phyloP scores from a whole-genome alignment of 2,113 vertebrate genomes.

The Lampris megalopsis region DNA sequence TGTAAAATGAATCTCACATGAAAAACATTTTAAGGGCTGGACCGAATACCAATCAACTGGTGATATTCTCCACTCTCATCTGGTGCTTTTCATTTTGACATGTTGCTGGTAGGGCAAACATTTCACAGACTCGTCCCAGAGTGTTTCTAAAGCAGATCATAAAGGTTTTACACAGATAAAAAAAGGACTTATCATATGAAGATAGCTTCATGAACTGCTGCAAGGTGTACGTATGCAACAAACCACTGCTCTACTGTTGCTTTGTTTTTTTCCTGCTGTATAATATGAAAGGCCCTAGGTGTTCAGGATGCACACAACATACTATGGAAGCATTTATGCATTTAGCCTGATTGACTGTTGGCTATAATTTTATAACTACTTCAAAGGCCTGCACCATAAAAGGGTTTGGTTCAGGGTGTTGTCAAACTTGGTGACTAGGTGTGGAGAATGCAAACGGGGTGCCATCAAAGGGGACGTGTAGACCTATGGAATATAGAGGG shows the following conservation, averaged over 20 bases:
- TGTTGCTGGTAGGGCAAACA: slow-evolving; percentile 4
- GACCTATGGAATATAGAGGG: not conserved
- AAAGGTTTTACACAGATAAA: not conserved
- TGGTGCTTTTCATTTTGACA: slow-evolving; percentile 12
- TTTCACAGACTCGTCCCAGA: slow-evolving; percentile 25
- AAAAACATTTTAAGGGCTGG: not conserved
- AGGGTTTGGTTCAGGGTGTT: slow-evolving; percentile 6
- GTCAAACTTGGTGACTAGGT: slow-evolving; percentile 34
- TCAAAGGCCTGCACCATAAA: slow-evolving; percentile 30
- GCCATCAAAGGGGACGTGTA: slow-evolving; percentile 44
- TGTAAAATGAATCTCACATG: not conserved
- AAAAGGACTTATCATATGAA: slow-evolving; percentile 2
- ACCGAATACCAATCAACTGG: slow-evolving; percentile 5
- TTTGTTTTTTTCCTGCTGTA: too few species aligned
- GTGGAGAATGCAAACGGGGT: slow-evolving; percentile 38
- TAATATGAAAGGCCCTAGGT: too few species aligned
- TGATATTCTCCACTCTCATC: slow-evolving; percentile 1
- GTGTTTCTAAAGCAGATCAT: slow-evolving; percentile 6
- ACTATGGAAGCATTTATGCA: not conserved
- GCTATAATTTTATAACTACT: not conserved
- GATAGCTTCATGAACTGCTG: too few species aligned
- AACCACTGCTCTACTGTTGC: too few species aligned
- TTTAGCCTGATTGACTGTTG: not conserved
- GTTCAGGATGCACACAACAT: not conserved
- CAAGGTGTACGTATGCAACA: too few species aligned